Evolutionary conservation across 2,113 vertebrate species (phyloP), one percentile per base, ranked within the genome.

Genomic region (Mesitornis unicolor): DNA sequence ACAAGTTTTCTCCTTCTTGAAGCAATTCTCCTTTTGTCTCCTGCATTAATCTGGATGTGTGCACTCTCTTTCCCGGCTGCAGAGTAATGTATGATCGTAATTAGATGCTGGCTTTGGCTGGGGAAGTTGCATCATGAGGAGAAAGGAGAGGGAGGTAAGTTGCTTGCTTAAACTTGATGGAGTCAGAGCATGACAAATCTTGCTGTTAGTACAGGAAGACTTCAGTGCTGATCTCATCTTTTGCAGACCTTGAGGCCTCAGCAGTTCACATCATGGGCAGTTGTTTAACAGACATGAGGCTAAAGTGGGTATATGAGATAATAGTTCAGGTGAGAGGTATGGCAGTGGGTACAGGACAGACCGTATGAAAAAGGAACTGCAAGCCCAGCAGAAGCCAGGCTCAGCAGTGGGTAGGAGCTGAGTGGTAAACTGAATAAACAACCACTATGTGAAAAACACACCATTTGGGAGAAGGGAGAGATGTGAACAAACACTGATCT

Each of bases 191-290:
- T n/a, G 14, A 4, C 28, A 57, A 59, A 36, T 90, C 11, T 57
- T 65, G 40, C 57, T 43, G 40, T n/a, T 76, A 36, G 18, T 56
- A 26, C 0, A 15, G 29, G 22, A 57, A 76, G 38, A 7, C 19
- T 19, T 4, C 4, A 33, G 29, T 28, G 35, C 33, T 59, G 21
- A 25, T 35, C 15, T 20, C 1, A 0, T 38, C 0, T 0, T 82
- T 50, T 67, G 38, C 69, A 51, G 78, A 54, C 53, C 47, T 82
- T 1, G 22, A 50, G 56, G 60, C 56, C 61, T 71, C 0, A 0
- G 42, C 13, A 24, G 75, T 82, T 83, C 43, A 9, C 11, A 10
- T 20, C 3, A 1, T 0, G 5, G 17, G 33, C 65, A 50, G 56
- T 8, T 84, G 40, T 81, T 89, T 70, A 59, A 38, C 22, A 47